Percentiles rank a stretch among this genome's conserved stretches.
phyloP scores from a whole-genome alignment of 2,888 invertebrate species.

The Hyposoter didymator region DNA sequence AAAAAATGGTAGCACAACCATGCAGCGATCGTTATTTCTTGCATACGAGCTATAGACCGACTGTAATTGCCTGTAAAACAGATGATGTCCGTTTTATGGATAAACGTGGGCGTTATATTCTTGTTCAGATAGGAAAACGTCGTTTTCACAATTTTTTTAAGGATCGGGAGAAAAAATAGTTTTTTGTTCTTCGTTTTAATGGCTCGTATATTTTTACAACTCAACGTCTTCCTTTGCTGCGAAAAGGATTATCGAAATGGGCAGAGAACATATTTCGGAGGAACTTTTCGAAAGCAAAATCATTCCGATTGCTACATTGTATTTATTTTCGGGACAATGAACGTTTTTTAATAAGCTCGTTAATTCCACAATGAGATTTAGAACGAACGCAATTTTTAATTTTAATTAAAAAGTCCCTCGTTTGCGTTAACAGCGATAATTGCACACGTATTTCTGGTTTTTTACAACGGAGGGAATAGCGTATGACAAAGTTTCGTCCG shows the following conservation, averaged over 20 bases:
- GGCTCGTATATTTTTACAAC: not conserved
- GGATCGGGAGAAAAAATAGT: not conserved
- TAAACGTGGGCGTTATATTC: conserved; percentile 25
- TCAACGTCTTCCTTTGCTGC: not conserved
- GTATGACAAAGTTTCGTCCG: no score
- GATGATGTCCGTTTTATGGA: conserved; percentile 8
- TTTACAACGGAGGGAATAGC: no score
- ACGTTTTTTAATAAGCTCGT: not conserved
- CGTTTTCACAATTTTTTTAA: conserved; percentile 10
- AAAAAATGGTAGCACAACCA: conserved; percentile 39
- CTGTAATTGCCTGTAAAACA: conserved; percentile 11
- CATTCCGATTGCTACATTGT: not conserved
- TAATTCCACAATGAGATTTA: not conserved
- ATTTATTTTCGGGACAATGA: not conserved
- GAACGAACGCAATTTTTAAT: not conserved
- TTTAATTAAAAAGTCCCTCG: not conserved
- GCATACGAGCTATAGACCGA: conserved; percentile 2
- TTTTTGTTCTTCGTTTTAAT: not conserved
- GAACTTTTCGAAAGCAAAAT: not conserved
- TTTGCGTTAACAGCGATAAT: no score
- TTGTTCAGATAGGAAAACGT: not conserved
- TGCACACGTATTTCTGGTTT: no score
- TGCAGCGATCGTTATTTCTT: conserved; percentile 40
- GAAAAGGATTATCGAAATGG: not conserved
- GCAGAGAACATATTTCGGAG: not conserved